These are phyloP conservation scores for Glossophaga mutica DNA, from an alignment of 2,797 vertebrate genomes.

Conservation along the genomic window DNA sequence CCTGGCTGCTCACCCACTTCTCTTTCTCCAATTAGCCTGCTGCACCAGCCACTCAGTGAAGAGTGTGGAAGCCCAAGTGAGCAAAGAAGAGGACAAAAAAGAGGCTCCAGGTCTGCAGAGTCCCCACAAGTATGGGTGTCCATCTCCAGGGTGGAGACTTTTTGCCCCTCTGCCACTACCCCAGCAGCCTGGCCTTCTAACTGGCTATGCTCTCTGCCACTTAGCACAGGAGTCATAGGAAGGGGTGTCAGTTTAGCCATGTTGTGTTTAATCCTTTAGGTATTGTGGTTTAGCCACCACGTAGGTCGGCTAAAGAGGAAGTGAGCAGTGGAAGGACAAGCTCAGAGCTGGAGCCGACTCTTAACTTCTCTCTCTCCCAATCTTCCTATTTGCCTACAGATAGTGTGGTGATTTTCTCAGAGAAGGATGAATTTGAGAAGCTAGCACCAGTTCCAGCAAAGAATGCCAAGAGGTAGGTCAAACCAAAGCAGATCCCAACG, in stretches of 20 bases:
- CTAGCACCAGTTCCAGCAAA: slow-evolving; percentile 92
- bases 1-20: slow-evolving; percentile 47
- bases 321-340: neutral
- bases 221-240: neutral
- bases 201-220: neutral
- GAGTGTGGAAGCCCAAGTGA: slow-evolving; percentile 89
- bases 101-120: slow-evolving; percentile 89
- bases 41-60: slow-evolving; percentile 94
- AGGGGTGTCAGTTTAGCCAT: neutral
- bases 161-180: neutral
- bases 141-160: neutral
- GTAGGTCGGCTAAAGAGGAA: neutral
- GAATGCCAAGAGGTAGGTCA: slow-evolving; percentile 90
- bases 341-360: neutral
- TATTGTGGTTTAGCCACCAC: neutral
- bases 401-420: slow-evolving; percentile 93
- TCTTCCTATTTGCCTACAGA: slow-evolving; percentile 81
- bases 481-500: neutral
- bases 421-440: slow-evolving; percentile 99
- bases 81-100: slow-evolving; percentile 95
- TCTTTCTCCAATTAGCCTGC: slow-evolving; percentile 86
- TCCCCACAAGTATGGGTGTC: neutral
- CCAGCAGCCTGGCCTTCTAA: neutral
- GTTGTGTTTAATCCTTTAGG: neutral
- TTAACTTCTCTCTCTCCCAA: neutral